Percentiles rank a stretch among this genome's conserved stretches.
Conservation (phyloP, 2,113 vertebrate species). For the Paraplagusia blochii region DNA sequence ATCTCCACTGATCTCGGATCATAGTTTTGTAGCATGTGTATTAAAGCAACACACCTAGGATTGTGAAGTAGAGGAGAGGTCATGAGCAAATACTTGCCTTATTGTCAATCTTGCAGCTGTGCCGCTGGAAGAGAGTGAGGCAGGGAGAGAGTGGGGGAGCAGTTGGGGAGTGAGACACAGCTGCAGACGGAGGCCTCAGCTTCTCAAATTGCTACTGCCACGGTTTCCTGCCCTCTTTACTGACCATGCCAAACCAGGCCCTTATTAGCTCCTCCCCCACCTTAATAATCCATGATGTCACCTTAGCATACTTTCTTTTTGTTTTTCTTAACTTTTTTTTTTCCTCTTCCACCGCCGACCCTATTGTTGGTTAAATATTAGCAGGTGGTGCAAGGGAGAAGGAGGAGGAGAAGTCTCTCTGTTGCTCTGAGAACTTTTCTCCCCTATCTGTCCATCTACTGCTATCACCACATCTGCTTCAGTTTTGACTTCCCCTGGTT, state of each 20-base stretch:
- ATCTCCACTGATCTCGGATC: no score
- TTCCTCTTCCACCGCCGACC: conserved; percentile 18
- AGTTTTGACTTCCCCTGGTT: conserved; percentile 66
- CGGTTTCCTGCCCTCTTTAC: conserved; percentile 71
- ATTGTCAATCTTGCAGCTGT: conserved; percentile 58
- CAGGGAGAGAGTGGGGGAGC: conserved; percentile 49
- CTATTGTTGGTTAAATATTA: conserved; percentile 70
- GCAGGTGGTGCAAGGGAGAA: conserved; percentile 54
- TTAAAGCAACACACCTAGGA: conserved; percentile 33
- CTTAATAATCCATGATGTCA: conserved; percentile 76
- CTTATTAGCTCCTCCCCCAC: conserved; percentile 65
- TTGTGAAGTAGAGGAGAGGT: conserved; percentile 64
- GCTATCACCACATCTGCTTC: conserved; percentile 73
- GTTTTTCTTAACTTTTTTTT: conserved; percentile 40
- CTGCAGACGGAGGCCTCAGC: conserved; percentile 69
- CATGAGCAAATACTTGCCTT: conserved; percentile 60
- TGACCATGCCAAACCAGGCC: conserved; percentile 46
- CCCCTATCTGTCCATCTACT: conserved; percentile 46
- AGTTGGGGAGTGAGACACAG: conserved; percentile 61
- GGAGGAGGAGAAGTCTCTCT: conserved; percentile 10
- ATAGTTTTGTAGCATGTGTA: conserved; percentile 15
- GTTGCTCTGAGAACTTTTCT: conserved; percentile 24
- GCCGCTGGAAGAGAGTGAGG: conserved; percentile 50
- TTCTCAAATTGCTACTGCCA: conserved; percentile 74
- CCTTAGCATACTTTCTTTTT: conserved; percentile 54